Percentiles rank a stretch among this genome's conserved stretches.
Evolutionary conservation across 2,888 invertebrate species (phyloP).

Genomic region (Scaptomyza polygonia): DNA sequence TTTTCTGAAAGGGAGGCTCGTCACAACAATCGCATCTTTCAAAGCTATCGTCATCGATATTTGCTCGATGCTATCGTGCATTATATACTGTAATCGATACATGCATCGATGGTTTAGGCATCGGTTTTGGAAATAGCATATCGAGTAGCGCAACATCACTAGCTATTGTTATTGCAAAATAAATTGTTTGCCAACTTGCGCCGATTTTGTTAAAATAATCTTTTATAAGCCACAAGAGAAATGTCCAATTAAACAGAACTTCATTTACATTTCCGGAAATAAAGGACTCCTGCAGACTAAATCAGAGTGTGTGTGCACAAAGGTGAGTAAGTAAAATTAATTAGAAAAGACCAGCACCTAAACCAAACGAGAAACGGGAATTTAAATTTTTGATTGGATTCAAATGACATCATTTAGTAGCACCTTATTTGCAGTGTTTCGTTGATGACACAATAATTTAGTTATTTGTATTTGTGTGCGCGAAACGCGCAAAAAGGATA

Average conservation of each 20-base stretch:
- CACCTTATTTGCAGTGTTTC: conserved; percentile 44
- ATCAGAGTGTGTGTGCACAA: background rate
- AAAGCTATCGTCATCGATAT: too few species aligned
- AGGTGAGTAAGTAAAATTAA: conserved; percentile 41
- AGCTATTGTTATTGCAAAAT: conserved; percentile 51
- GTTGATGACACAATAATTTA: conserved; percentile 46
- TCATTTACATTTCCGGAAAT: conserved; percentile 1
- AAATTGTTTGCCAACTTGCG: conserved; percentile 27
- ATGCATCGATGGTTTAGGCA: background rate
- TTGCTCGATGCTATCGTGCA: conserved; percentile 12
- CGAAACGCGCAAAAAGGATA: conserved; percentile 65
- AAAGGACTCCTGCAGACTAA: background rate
- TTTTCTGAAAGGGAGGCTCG: conserved; percentile 12
- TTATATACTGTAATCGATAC: conserved; percentile 26
- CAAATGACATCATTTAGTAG: conserved; percentile 71
- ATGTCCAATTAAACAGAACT: conserved; percentile 1
- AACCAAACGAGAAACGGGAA: conserved; percentile 15
- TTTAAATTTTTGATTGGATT: conserved; percentile 50
- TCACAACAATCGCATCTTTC: conserved; percentile 27
- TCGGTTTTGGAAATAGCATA: background rate
- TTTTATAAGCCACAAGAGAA: conserved; percentile 33
- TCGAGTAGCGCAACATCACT: conserved; percentile 28
- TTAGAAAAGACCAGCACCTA: background rate
- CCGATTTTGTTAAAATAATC: conserved; percentile 29
- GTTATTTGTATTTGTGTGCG: conserved; percentile 63